Evolutionary conservation across 1,140 invertebrate genomes (phyloP), one percentile per base, ranked within the genome.

Genomic region (Bombus haemorrhoidalis): DNA sequence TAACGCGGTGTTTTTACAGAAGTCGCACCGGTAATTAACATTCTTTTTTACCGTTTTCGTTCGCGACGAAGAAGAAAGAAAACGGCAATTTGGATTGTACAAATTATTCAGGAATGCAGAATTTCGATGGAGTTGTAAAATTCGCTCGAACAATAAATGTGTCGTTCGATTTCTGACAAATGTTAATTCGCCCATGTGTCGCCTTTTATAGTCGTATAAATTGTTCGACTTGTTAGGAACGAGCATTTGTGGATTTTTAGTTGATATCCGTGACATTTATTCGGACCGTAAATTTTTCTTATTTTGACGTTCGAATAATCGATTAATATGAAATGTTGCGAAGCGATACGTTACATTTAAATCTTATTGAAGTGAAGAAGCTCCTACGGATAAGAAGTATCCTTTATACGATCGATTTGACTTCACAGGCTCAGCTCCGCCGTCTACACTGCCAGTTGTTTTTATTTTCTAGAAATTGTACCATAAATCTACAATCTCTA

Each of bases 91-190:
- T 18, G 37, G 13, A 28, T n/a, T 18, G 32, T 37, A 47, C 4
- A 22, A 79, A 79, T 79, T 79, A 79, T 66, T 78, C 76, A 78
- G 28, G 39, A 66, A 64, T 41, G 28, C 28, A 12, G 79, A 47
- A 71, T 39, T n/a, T n/a, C n/a, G 32, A 80, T 80, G 28, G 34
- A 80, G 64, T 69, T 80, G 32, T 80, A 80, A 80, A 80, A 69
- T 25, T 37, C 4, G 34, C 12, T 3, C 3, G 28, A 81, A 57
- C 32, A 57, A n/a, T 57, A 81, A 57, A 71, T 41, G 28, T 39
- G 41, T 57, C 43, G 15, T 68, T 53, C 64, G 12, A 6, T 76
- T 66, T 82, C 72, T 39, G 86, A 87, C 85, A 85, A 87, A 87
- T 87, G 86, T 80, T 69, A 69, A 80, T 57, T 28, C 64, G 32